Conservation (phyloP, 1,140 invertebrate species). For the Orussus abietinus region DNA sequence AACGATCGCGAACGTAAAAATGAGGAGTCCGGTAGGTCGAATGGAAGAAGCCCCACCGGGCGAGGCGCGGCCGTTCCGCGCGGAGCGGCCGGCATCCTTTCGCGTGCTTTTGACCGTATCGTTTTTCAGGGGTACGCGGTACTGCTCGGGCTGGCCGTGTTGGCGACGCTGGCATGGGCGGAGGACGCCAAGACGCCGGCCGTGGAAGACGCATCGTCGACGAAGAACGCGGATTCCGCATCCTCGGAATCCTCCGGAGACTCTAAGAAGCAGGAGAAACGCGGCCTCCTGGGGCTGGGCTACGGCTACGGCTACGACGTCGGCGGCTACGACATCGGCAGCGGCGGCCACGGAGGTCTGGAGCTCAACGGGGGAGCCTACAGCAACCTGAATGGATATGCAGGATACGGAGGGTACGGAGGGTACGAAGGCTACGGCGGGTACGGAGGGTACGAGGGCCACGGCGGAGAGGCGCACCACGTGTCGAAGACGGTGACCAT, state of each 20-base stretch:
- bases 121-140: conserved; percentile 63
- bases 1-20: conserved; percentile 49
- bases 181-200: conserved; percentile 59
- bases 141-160: conserved; percentile 68
- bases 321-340: conserved; percentile 55
- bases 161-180: conserved; percentile 59
- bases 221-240: conserved; percentile 20
- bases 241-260: conserved; percentile 32
- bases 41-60: neutral
- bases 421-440: conserved; percentile 33
- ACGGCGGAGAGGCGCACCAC: conserved; percentile 55
- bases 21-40: conserved; percentile 51
- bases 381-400: conserved; percentile 17
- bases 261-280: conserved; percentile 64
- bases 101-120: neutral
- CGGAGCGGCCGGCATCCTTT: neutral
- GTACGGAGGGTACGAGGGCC: conserved; percentile 22
- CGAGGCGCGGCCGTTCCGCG: conserved; percentile 8
- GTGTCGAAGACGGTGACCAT: conserved; percentile 70
- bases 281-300: conserved; percentile 58
- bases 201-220: conserved; percentile 56
- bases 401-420: conserved; percentile 21
- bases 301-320: conserved; percentile 61
- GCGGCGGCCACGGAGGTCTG: conserved; percentile 40
- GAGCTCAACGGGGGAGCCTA: conserved; percentile 27